Evolutionary conservation across 2,113 vertebrate species (phyloP).

Genomic region (Oreochromis spilurus): DNA sequence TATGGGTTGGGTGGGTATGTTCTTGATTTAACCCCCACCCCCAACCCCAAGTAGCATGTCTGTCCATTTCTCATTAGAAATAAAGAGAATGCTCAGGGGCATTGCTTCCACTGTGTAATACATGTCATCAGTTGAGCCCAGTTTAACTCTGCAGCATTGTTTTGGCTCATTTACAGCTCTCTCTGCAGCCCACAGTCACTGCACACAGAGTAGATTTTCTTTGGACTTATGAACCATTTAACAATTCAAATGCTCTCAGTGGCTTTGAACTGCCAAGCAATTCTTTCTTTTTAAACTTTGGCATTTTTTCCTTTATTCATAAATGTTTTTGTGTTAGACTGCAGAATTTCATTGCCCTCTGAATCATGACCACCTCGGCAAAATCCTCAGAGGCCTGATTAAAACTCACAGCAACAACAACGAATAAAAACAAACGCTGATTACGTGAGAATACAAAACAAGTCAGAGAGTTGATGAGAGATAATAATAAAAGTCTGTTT

Average conservation of each 20-base stretch:
- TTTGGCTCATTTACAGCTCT: slow-evolving; percentile 16
- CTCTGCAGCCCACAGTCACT: neutral
- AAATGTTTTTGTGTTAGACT: slow-evolving; percentile 33
- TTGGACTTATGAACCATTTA: slow-evolving; percentile 43
- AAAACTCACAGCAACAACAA: neutral
- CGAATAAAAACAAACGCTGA: slow-evolving; percentile 6
- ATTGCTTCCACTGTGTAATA: neutral
- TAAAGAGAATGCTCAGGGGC: neutral
- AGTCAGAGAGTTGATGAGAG: neutral
- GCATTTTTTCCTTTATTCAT: neutral
- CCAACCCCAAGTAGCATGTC: neutral
- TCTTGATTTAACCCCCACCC: neutral
- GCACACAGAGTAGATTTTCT: neutral
- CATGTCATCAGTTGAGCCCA: neutral
- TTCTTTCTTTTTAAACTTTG: neutral
- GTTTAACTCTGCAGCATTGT: slow-evolving; percentile 13
- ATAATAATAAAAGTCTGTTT: neutral
- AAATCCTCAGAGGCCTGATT: neutral
- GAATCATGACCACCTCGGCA: slow-evolving; percentile 15
- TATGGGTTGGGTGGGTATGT: neutral
- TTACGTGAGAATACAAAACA: neutral
- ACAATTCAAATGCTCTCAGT: slow-evolving; percentile 14
- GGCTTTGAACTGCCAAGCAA: neutral
- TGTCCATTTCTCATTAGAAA: neutral
- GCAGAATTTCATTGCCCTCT: slow-evolving; percentile 2